A percentile compares a stretch with the other conserved stretches of the same genome.
phyloP scores from a whole-genome alignment of 2,888 invertebrate genomes.

The Eucriotettix oculatus region DNA sequence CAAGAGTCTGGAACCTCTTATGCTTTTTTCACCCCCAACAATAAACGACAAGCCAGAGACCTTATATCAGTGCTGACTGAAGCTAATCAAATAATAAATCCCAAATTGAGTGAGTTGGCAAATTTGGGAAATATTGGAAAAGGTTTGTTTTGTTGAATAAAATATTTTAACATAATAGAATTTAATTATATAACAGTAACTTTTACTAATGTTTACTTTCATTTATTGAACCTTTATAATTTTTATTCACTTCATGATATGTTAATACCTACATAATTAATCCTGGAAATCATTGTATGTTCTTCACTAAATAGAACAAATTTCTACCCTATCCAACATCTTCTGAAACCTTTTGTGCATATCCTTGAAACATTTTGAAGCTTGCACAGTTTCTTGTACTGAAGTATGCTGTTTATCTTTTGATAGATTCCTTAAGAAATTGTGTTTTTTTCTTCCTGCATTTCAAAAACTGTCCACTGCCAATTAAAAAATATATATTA shows the following conservation, averaged over 20 bases:
- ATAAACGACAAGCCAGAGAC: conserved; percentile 75
- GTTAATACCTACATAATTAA: too few species aligned
- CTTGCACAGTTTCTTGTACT: too few species aligned
- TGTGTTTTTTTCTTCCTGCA: too few species aligned
- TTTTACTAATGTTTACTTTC: background rate
- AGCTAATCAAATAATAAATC: conserved; percentile 80
- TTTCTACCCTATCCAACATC: too few species aligned
- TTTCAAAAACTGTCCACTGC: too few species aligned
- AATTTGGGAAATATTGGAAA: conserved; percentile 44
- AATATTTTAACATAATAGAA: background rate
- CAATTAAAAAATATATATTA: too few species aligned
- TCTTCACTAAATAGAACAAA: too few species aligned
- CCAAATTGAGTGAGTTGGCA: conserved; percentile 67
- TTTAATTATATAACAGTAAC: background rate
- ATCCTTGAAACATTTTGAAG: too few species aligned
- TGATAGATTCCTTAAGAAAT: too few species aligned
- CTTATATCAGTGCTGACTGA: conserved; percentile 75
- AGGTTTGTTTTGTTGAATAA: conserved; percentile 23
- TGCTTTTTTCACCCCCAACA: conserved; percentile 84
- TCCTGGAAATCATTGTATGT: too few species aligned
- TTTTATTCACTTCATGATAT: background rate
- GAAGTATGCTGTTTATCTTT: too few species aligned
- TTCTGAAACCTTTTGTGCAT: too few species aligned
- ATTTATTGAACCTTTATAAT: background rate
- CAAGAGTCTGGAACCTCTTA: conserved; percentile 81